phyloP scores from a whole-genome alignment of 2,113 vertebrate species.

The mouse (Mus musculus) region GRCm39 chr11:48900001-48900500 shows the following conservation, averaged over 20 bases:
- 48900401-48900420: neutral
- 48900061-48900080: neutral
- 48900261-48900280: neutral
- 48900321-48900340: neutral
- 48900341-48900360: neutral
- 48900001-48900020: neutral
- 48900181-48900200: neutral
- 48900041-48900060: neutral
- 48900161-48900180: neutral
- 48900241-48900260: neutral
- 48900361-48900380: neutral
- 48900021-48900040: neutral
- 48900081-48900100: neutral
- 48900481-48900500: neutral
- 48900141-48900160: neutral
- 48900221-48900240: neutral
- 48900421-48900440: neutral
- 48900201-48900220: neutral
- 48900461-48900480: neutral
- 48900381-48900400: neutral
- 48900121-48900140: neutral
- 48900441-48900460: no score
- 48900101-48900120: neutral
- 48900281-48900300: neutral
- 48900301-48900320: neutral